A percentile compares a stretch with the other conserved stretches of the same genome.
phyloP scores from a whole-genome alignment of 2,888 invertebrate genomes.

The Thera britannica region DNA sequence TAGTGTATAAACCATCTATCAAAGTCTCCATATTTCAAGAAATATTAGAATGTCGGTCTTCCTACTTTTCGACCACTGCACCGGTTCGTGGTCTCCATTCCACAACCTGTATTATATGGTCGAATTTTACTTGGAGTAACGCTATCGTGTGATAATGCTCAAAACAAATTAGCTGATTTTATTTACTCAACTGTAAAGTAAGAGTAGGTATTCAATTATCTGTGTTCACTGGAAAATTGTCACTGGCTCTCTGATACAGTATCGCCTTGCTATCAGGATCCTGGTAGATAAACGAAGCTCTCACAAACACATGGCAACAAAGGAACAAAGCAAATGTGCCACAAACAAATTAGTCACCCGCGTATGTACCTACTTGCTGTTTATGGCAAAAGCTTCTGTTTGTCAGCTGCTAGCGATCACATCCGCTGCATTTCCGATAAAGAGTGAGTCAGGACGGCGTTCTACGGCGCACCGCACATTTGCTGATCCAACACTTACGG shows the following conservation, averaged over 20 bases:
- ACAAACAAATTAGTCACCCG: slow-evolving; percentile 70
- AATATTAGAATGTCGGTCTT: too few species aligned
- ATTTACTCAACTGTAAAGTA: slow-evolving; percentile 37
- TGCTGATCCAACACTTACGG: slow-evolving; percentile 56
- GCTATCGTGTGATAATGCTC: slow-evolving; percentile 2
- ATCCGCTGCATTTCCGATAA: slow-evolving; percentile 80
- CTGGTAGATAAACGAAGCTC: slow-evolving; percentile 46
- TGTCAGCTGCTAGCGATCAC: slow-evolving; percentile 69
- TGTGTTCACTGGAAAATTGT: slow-evolving; percentile 24
- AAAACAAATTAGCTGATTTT: slow-evolving; percentile 19
- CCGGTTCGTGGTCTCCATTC: too few species aligned
- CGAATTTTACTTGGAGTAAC: too few species aligned
- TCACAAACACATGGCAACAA: slow-evolving; percentile 64
- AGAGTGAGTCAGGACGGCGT: slow-evolving; percentile 68
- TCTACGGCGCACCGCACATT: slow-evolving; percentile 43
- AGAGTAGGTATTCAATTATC: slow-evolving; percentile 17
- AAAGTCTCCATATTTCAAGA: too few species aligned
- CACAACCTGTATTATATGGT: too few species aligned
- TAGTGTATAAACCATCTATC: background rate
- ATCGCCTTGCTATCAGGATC: slow-evolving; percentile 50
- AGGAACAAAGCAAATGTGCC: slow-evolving; percentile 73
- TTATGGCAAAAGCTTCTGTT: slow-evolving; percentile 69
- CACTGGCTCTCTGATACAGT: slow-evolving; percentile 45
- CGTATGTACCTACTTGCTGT: slow-evolving; percentile 58
- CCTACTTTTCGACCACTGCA: too few species aligned